phyloP scores from a whole-genome alignment of 1,140 invertebrate species.

The Drosophila bocqueti region DNA sequence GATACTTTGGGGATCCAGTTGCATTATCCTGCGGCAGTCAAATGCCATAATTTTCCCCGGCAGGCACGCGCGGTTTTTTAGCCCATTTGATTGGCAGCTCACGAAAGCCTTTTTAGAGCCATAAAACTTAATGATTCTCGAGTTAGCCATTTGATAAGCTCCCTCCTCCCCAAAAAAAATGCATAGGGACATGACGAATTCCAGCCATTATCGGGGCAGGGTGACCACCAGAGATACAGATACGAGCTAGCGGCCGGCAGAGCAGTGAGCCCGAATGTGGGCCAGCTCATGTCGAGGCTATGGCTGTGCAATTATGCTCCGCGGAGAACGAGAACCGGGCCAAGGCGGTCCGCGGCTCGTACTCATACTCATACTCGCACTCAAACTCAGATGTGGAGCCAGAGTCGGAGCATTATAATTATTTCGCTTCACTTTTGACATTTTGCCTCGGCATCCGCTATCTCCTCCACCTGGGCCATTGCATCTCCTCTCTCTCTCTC shows the following conservation, averaged over 20 bases:
- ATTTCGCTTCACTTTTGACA: slow-evolving; percentile 73
- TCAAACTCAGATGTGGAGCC: slow-evolving; percentile 16
- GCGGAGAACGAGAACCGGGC: slow-evolving; percentile 45
- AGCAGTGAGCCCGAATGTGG: slow-evolving; percentile 48
- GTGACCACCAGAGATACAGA: slow-evolving; percentile 10
- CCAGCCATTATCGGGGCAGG: slow-evolving; percentile 40
- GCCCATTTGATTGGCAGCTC: slow-evolving; percentile 57
- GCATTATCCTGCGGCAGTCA: slow-evolving; percentile 69
- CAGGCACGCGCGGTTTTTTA: slow-evolving; percentile 46
- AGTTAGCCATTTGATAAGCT: slow-evolving; percentile 62
- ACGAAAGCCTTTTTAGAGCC: slow-evolving; percentile 33
- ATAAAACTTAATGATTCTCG: slow-evolving; percentile 76
- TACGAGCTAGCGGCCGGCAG: slow-evolving; percentile 14
- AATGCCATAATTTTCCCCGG: slow-evolving; percentile 58
- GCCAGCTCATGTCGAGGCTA: slow-evolving; percentile 40
- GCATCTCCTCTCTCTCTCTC: slow-evolving; percentile 42
- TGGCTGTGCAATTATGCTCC: slow-evolving; percentile 36
- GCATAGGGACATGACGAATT: slow-evolving; percentile 52
- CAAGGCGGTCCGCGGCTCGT: slow-evolving; percentile 39
- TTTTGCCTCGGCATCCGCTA: slow-evolving; percentile 57
- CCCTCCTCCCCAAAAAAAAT: background rate
- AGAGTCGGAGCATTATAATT: slow-evolving; percentile 56
- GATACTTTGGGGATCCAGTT: slow-evolving; percentile 30
- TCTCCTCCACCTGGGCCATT: slow-evolving; percentile 50
- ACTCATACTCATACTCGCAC: slow-evolving; percentile 10